Conservation (phyloP, 2,888 invertebrate genomes). For the Synergus umbraculus region DNA sequence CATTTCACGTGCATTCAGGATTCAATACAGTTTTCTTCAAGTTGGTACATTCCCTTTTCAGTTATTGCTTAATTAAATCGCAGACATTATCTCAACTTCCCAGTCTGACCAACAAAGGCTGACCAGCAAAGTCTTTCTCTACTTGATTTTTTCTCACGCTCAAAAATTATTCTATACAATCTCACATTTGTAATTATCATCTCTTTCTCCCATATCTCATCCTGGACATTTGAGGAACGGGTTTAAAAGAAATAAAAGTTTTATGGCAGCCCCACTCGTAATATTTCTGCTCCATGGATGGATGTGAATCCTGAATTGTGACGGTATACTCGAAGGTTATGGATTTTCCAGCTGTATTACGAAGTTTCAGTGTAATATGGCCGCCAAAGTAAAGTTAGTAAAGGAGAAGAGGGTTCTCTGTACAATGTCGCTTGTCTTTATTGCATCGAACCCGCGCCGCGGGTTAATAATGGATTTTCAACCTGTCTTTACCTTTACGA, state of each 20-base stretch:
- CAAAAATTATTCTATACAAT: too few relatives aligned
- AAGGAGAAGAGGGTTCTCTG: constrained; percentile 34
- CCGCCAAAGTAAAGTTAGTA: constrained; percentile 3
- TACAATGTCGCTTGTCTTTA: constrained; percentile 62
- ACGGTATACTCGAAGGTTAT: neutral
- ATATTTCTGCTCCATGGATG: neutral
- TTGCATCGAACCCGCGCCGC: constrained; percentile 58
- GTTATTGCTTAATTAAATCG: neutral
- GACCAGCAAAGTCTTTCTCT: too few relatives aligned
- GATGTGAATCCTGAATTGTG: neutral
- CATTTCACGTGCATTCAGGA: neutral
- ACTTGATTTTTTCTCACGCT: too few relatives aligned
- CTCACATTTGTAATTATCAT: too few relatives aligned
- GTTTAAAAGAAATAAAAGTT: neutral
- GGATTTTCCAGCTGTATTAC: neutral
- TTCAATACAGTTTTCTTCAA: neutral
- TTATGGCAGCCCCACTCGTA: neutral
- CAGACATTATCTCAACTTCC: neutral
- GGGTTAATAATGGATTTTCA: constrained; percentile 74
- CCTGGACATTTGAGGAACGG: neutral
- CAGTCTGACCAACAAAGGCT: too few relatives aligned
- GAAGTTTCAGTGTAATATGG: constrained; percentile 11
- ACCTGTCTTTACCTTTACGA: constrained; percentile 71
- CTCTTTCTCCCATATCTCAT: neutral
- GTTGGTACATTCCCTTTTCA: too few relatives aligned